Evolutionary conservation across 2,797 vertebrate genomes (phyloP).

Genomic region (Onychomys torridus): DNA sequence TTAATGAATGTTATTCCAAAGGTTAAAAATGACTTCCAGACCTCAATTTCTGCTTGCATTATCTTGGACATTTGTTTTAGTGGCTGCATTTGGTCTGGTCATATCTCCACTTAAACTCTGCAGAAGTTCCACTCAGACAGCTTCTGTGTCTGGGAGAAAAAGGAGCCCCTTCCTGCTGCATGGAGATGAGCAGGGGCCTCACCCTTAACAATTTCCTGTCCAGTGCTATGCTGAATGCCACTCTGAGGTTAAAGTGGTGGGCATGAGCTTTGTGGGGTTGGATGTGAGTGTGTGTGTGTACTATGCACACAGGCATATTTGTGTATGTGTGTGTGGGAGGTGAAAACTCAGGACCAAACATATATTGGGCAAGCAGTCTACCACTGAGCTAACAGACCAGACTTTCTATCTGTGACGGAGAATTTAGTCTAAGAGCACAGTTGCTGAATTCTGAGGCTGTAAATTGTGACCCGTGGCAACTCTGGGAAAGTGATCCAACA

Average conservation of each 20-base stretch:
- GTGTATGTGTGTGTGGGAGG: not conserved
- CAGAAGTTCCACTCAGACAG: not conserved
- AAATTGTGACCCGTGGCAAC: not conserved
- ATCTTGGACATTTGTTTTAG: not conserved
- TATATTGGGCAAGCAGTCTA: not conserved
- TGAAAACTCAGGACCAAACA: not conserved
- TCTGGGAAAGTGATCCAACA: not conserved
- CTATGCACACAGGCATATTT: too few species aligned
- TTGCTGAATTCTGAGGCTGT: not conserved
- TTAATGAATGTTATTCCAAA: not conserved
- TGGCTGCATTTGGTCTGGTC: not conserved
- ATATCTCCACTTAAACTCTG: not conserved
- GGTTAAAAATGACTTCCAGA: not conserved
- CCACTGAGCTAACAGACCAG: not conserved
- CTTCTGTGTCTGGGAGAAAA: not conserved
- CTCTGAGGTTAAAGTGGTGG: not conserved
- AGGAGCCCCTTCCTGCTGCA: not conserved
- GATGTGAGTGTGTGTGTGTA: not conserved
- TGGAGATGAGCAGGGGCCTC: not conserved
- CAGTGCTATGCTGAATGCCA: not conserved
- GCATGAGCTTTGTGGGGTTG: not conserved
- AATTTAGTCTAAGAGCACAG: not conserved
- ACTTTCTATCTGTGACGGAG: not conserved
- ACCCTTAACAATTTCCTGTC: not conserved
- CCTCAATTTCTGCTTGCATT: not conserved